Percentiles rank a stretch among this genome's conserved stretches.
Evolutionary conservation across 2,888 invertebrate genomes (phyloP).

Genomic region (Ecliptopera silaceata): DNA sequence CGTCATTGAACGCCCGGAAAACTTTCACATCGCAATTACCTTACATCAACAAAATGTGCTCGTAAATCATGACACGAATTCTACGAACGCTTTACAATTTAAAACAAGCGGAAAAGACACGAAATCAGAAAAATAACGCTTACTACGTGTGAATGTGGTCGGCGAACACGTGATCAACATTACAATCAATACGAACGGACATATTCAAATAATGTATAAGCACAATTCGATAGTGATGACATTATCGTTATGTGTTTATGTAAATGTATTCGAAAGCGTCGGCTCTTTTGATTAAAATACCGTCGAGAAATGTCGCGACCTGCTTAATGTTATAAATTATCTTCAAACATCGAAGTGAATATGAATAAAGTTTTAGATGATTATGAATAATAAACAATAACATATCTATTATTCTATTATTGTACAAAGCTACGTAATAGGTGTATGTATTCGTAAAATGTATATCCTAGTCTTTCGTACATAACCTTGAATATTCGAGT

Average conservation of each 20-base stretch:
- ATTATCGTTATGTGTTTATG: slow-evolving; percentile 39
- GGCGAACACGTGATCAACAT: slow-evolving; percentile 57
- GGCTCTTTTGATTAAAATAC: slow-evolving; percentile 31
- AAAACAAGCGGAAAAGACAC: slow-evolving; percentile 36
- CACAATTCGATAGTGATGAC: slow-evolving; percentile 60
- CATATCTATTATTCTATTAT: not conserved
- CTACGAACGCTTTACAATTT: slow-evolving; percentile 26
- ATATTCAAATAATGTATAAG: slow-evolving; percentile 52
- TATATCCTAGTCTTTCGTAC: too few relatives aligned
- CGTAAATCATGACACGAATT: slow-evolving; percentile 24
- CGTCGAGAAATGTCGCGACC: slow-evolving; percentile 30
- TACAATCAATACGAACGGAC: slow-evolving; percentile 46
- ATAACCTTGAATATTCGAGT: slow-evolving; percentile 29
- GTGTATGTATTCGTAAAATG: too few relatives aligned
- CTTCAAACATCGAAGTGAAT: not conserved
- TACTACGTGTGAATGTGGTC: slow-evolving; percentile 51
- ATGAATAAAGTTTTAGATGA: not conserved
- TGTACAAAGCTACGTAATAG: not conserved
- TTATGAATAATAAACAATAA: not conserved
- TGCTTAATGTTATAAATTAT: slow-evolving; percentile 15
- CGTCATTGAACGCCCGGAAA: slow-evolving; percentile 5
- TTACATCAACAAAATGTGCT: slow-evolving; percentile 14
- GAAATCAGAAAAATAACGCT: slow-evolving; percentile 43
- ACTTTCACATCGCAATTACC: slow-evolving; percentile 22
- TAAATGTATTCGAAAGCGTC: slow-evolving; percentile 40